Evolutionary conservation across 1,140 invertebrate species (phyloP).

Genomic region (Caerostris darwini): DNA sequence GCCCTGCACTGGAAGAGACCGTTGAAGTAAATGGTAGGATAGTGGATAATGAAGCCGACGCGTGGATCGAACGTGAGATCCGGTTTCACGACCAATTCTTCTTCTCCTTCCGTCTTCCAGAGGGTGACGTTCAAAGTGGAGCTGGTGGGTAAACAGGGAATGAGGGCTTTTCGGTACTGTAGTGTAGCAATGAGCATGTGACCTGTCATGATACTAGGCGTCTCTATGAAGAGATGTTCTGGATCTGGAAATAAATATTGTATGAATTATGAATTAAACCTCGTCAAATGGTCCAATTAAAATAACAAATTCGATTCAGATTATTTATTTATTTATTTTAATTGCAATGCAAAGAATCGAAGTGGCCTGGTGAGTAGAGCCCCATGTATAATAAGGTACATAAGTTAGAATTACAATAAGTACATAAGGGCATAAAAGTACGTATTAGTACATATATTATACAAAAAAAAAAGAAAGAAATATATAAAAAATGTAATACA

Average conservation of each 20-base stretch:
- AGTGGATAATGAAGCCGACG: constrained; percentile 75
- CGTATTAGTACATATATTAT: too few species aligned
- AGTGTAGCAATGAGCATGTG: constrained; percentile 71
- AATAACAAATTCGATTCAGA: too few species aligned
- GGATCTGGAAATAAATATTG: constrained; percentile 54
- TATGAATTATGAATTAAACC: too few species aligned
- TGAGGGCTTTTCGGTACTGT: constrained; percentile 68
- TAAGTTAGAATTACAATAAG: too few species aligned
- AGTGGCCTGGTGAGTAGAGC: too few species aligned
- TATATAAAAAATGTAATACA: too few species aligned
- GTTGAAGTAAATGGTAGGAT: constrained; percentile 66
- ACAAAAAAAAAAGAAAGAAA: too few species aligned
- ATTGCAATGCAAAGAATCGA: too few species aligned
- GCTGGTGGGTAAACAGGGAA: constrained; percentile 78
- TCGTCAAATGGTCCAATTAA: too few species aligned
- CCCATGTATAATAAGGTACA: too few species aligned
- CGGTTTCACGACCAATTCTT: constrained; percentile 44
- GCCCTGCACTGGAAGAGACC: constrained; percentile 74
- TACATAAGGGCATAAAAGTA: too few species aligned
- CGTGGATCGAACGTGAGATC: constrained; percentile 77
- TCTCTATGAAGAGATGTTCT: constrained; percentile 73
- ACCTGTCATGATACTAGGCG: constrained; percentile 35
- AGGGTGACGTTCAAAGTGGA: constrained; percentile 76
- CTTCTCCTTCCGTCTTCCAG: constrained; percentile 74
- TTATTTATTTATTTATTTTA: too few species aligned